A percentile compares a stretch with the other conserved stretches of the same genome.
Conservation (phyloP, 2,888 invertebrate genomes). For the Epinotia ramella region DNA sequence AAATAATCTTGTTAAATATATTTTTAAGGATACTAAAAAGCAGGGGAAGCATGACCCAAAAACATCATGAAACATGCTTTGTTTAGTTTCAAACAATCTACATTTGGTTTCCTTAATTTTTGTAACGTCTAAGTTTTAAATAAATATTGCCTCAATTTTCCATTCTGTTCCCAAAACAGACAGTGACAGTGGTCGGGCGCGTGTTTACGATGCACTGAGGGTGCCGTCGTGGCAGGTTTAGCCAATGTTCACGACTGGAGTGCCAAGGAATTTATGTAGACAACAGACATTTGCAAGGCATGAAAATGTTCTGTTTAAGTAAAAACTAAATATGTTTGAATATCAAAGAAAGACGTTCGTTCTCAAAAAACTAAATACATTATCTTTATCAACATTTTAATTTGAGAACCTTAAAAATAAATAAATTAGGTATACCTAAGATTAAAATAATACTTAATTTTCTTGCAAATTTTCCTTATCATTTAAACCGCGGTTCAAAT, state of each 20-base stretch:
- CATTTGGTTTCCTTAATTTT: too few relatives aligned
- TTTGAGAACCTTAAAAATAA: too few relatives aligned
- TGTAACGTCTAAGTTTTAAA: too few relatives aligned
- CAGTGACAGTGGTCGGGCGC: constrained; percentile 10
- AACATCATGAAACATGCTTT: too few relatives aligned
- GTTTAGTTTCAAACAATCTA: too few relatives aligned
- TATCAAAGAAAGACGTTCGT: not conserved
- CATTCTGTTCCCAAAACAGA: constrained; percentile 17
- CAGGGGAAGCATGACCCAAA: too few relatives aligned
- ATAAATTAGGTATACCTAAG: too few relatives aligned
- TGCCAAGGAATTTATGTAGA: constrained; percentile 13
- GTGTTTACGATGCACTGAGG: constrained; percentile 20
- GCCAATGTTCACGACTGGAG: constrained; percentile 2
- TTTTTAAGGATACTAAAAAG: too few relatives aligned
- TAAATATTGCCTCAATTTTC: not conserved
- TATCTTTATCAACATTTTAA: too few relatives aligned
- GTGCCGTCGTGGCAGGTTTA: constrained; percentile 9
- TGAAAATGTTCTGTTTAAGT: not conserved
- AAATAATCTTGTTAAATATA: too few relatives aligned
- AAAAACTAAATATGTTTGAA: too few relatives aligned
- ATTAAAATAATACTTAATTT: too few relatives aligned
- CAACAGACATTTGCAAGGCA: not conserved
- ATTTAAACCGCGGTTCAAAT: not conserved
- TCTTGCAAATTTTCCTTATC: not conserved
- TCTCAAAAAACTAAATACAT: not conserved